Evolutionary conservation across 2,888 invertebrate genomes (phyloP), one percentile per base, ranked within the genome.

Genomic region (Standfussiana lucernea): DNA sequence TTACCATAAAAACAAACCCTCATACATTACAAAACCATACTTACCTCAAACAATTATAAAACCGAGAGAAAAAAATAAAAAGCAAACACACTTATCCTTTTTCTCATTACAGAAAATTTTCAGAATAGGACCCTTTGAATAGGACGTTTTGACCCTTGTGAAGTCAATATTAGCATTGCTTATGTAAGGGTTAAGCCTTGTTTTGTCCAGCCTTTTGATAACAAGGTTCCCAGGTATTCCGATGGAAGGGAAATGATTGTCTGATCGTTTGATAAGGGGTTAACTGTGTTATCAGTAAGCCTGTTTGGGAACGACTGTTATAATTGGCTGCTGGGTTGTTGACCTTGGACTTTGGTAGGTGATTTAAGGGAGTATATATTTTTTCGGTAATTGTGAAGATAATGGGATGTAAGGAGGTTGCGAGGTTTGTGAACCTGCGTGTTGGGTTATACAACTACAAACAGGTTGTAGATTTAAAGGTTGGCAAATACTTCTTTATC

Each of bases 161-260:
- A 87, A 88, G 88, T 89, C 86, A 91, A 91, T 90, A 91, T 91
- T 91, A 88, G 80, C 89, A 83, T 83, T 86, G 84, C 80, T 80
- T 80, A 79, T 84, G 85, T 79, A 82, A 79, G 81, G 82, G 84
- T 72, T 50, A 42, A 74, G 75, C 75, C 84, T 77, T 87, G 82
- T 89, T 85, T 88, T 77, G 87, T 79, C 72, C 87, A 82, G 71
- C n/a, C 84, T 86, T 86, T 84, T 82, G 79, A 84, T 83, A 87
- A 81, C 74, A 77, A 72, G 79, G 71, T 77, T 80, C 84, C 84
- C 73, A 83, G 82, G 71, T 83, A 79, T 80, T 79, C 71, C 75
- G 72, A 76, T 74, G 69, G 65, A 76, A 68, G 62, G 47, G 15
- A 61, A 42, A 68, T 76, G 47, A 77, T 84, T 70, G 72, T 68